Percentiles rank a stretch among this genome's conserved stretches.
phyloP scores from a whole-genome alignment of 2,888 invertebrate species.

The Teinopalpus imperialis region DNA sequence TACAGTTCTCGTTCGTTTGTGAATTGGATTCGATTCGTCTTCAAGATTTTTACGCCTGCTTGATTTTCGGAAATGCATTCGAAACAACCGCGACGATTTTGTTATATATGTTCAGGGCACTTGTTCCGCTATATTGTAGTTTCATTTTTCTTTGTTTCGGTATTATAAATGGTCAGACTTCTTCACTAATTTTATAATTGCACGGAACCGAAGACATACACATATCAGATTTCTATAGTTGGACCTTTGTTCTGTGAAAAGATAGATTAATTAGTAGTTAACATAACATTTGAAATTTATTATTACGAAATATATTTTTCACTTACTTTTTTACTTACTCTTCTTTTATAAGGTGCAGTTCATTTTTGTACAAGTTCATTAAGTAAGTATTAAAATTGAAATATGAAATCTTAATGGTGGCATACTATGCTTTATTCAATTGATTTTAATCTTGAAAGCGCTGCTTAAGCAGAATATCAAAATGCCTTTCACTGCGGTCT shows the following conservation, averaged over 20 bases:
- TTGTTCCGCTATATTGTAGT: slow-evolving; percentile 27
- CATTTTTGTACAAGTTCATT: too few relatives aligned
- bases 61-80: slow-evolving; percentile 47
- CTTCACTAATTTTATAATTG: slow-evolving; percentile 12
- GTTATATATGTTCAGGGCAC: slow-evolving; percentile 19
- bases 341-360: too few relatives aligned
- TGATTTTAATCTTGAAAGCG: background rate
- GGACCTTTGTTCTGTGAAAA: too few relatives aligned
- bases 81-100: slow-evolving; percentile 30
- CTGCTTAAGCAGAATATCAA: slow-evolving; percentile 18
- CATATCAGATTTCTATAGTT: background rate
- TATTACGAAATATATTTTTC: too few relatives aligned
- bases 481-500: slow-evolving; percentile 37
- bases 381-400: too few relatives aligned
- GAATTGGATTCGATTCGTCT: slow-evolving; percentile 61
- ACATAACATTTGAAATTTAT: too few relatives aligned
- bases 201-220: background rate
- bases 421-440: too few relatives aligned
- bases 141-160: slow-evolving; percentile 22
- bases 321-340: too few relatives aligned
- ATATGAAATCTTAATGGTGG: too few relatives aligned
- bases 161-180: slow-evolving; percentile 13
- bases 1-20: slow-evolving; percentile 56
- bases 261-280: too few relatives aligned
- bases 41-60: slow-evolving; percentile 58